Evolutionary conservation across 2,888 invertebrate genomes (phyloP).

Genomic region (Melieria picta): DNA sequence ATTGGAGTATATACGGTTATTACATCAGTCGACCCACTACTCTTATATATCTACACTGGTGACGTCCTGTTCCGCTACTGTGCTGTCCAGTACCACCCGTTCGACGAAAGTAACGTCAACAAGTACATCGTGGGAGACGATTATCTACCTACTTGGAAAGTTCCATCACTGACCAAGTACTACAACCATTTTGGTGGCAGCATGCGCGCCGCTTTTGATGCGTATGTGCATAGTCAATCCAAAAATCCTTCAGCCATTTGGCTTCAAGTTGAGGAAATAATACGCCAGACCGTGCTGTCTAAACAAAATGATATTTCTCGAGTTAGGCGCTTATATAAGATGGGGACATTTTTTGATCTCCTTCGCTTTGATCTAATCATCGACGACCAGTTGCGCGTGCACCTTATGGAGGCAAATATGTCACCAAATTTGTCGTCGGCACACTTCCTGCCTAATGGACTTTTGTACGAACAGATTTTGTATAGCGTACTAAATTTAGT

Average conservation of each 20-base stretch:
- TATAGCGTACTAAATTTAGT: slow-evolving; percentile 84
- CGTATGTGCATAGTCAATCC: slow-evolving; percentile 74
- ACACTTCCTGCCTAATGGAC: slow-evolving; percentile 88
- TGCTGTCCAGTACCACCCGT: slow-evolving; percentile 88
- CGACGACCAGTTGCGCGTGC: slow-evolving; percentile 86
- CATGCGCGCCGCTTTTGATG: slow-evolving; percentile 88
- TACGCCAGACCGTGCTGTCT: slow-evolving; percentile 74
- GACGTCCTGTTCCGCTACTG: slow-evolving; percentile 94
- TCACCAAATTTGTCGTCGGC: slow-evolving; percentile 95
- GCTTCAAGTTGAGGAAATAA: slow-evolving; percentile 82
- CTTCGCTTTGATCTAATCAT: slow-evolving; percentile 94
- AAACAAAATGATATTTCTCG: slow-evolving; percentile 79
- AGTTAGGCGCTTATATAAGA: slow-evolving; percentile 67
- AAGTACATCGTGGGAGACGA: slow-evolving; percentile 96
- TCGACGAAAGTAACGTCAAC: slow-evolving; percentile 79
- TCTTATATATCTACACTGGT: slow-evolving; percentile 88
- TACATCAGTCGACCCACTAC: slow-evolving; percentile 89
- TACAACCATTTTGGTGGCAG: slow-evolving; percentile 79
- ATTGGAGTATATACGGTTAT: slow-evolving; percentile 93
- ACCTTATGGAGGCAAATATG: slow-evolving; percentile 97
- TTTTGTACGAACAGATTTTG: slow-evolving; percentile 92
- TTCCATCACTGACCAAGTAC: slow-evolving; percentile 78
- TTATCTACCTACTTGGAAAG: slow-evolving; percentile 94
- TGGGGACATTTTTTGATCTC: slow-evolving; percentile 89
- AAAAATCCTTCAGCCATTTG: slow-evolving; percentile 80